Percentiles rank a stretch among this genome's conserved stretches.
Conservation (phyloP, 2,888 invertebrate genomes). For the Leucoma salicis region DNA sequence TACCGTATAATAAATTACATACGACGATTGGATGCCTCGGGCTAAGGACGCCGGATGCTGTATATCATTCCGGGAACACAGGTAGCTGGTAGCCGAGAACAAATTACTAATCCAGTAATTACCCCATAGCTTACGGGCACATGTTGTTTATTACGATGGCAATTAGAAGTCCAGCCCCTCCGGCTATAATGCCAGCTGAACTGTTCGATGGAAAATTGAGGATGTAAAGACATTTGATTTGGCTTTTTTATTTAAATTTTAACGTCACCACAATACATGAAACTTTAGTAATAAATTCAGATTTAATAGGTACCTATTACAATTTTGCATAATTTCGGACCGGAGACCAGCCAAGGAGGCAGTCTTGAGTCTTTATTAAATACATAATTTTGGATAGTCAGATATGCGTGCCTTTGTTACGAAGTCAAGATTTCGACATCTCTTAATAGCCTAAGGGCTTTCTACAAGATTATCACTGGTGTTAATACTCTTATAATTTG, state of each 20-base stretch:
- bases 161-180: constrained; percentile 31
- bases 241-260: background rate
- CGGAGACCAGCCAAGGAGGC: no score
- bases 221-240: constrained; percentile 2
- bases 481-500: no score
- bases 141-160: constrained; percentile 43
- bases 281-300: no score
- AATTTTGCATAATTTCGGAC: no score
- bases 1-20: constrained; percentile 24
- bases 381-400: no score
- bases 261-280: no score
- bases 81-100: constrained; percentile 60
- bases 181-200: constrained; percentile 6
- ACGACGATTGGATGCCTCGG: constrained; percentile 32
- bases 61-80: constrained; percentile 58
- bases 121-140: constrained; percentile 43
- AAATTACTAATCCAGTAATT: constrained; percentile 71
- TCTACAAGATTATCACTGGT: no score
- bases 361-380: no score
- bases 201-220: background rate
- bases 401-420: no score
- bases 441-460: no score
- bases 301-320: no score
- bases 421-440: no score
- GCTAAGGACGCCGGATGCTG: constrained; percentile 50